Evolutionary conservation across 2,888 invertebrate species (phyloP).

Genomic region (Gryllus longicercus): DNA sequence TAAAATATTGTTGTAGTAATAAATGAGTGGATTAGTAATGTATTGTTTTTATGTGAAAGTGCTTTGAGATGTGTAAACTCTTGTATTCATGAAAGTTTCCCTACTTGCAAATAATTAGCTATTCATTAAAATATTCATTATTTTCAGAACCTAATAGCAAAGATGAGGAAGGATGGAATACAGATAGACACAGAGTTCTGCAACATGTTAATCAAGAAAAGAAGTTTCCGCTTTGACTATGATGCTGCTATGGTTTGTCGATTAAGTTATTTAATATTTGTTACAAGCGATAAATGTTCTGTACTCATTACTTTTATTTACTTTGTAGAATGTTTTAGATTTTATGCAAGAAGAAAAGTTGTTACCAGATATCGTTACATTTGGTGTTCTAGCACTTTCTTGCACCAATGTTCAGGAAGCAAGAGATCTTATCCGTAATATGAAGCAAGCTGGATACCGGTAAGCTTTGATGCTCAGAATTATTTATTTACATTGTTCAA

Average conservation of each 20-base stretch:
- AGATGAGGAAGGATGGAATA: conserved; percentile 58
- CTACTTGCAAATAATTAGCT: too few relatives aligned
- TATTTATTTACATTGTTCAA: background rate
- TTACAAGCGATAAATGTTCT: background rate
- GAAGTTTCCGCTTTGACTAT: conserved; percentile 67
- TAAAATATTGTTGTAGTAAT: too few relatives aligned
- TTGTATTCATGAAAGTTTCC: too few relatives aligned
- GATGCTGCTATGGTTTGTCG: conserved; percentile 64
- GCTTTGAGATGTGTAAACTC: background rate
- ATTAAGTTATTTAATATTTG: conserved; percentile 25
- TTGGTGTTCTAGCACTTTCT: conserved; percentile 77
- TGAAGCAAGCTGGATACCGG: conserved; percentile 65
- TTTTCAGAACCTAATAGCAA: conserved; percentile 54
- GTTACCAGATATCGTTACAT: conserved; percentile 74
- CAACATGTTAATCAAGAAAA: conserved; percentile 80
- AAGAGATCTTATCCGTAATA: conserved; percentile 62
- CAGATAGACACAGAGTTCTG: conserved; percentile 77
- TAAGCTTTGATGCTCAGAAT: conserved; percentile 42
- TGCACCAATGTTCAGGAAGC: conserved; percentile 66
- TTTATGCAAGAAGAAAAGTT: conserved; percentile 52
- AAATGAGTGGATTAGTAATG: too few relatives aligned
- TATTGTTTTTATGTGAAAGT: too few relatives aligned
- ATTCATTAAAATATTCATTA: too few relatives aligned
- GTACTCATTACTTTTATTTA: background rate
- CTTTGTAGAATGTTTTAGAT: conserved; percentile 42